Conservation (phyloP, 2,113 vertebrate genomes). For the Otocyon megalotis region DNA sequence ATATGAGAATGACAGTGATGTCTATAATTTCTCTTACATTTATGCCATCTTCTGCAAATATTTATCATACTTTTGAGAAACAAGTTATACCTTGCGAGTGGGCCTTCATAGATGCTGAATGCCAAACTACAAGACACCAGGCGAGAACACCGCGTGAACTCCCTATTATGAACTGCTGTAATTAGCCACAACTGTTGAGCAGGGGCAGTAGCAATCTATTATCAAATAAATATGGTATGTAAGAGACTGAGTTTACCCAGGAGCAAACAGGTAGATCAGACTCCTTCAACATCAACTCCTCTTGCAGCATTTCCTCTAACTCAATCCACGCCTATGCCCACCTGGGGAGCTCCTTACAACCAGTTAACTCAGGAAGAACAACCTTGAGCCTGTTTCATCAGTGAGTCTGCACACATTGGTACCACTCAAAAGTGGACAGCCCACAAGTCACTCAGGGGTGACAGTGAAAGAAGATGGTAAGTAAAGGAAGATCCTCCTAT, state of each 20-base stretch:
- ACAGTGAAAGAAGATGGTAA: not conserved
- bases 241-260: not conserved
- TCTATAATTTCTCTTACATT: not conserved
- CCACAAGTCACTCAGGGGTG: not conserved
- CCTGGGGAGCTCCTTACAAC: not conserved
- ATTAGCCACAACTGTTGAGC: not conserved
- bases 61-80: not conserved
- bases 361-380: not conserved
- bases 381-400: not conserved
- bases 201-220: not conserved
- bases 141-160: not conserved
- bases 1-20: not conserved
- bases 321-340: not conserved
- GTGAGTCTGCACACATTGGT: not conserved
- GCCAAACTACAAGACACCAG: not conserved
- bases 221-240: not conserved
- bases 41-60: not conserved
- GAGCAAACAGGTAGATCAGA: not conserved
- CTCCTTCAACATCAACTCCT: not conserved
- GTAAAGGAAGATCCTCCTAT: not conserved
- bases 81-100: not conserved
- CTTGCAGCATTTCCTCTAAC: not conserved
- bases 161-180: not conserved
- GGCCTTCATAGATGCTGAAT: not conserved
- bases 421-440: not conserved